Evolutionary conservation across 2,113 vertebrate species (phyloP).

Genomic region (Fregata magnificens): DNA sequence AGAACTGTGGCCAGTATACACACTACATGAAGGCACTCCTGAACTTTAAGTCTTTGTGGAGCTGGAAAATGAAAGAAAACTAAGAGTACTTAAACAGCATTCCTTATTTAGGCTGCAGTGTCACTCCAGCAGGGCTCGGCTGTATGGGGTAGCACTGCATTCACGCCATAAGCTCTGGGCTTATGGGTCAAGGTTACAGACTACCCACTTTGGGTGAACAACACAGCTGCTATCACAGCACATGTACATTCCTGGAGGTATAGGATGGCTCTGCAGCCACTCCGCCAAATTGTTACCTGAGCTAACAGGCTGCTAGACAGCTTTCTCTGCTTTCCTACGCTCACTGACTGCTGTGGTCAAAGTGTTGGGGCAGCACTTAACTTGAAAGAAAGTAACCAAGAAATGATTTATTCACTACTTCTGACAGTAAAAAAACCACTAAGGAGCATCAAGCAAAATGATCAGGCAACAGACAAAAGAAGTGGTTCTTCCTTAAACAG

Average conservation of each 20-base stretch:
- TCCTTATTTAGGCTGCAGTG: not conserved
- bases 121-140: not conserved
- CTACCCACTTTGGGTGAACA: not conserved
- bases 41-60: not conserved
- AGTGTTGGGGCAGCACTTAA: conserved; percentile 14
- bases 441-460: not conserved
- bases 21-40: not conserved
- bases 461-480: not conserved
- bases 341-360: not conserved
- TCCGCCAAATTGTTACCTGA: not conserved
- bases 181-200: not conserved
- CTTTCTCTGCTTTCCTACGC: not conserved
- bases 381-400: not conserved
- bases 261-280: not conserved
- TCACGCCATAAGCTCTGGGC: not conserved
- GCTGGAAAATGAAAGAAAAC: not conserved
- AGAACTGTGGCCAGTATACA: not conserved
- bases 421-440: not conserved
- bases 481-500: not conserved
- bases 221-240: not conserved
- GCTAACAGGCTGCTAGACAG: not conserved
- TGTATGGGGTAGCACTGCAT: too few species aligned
- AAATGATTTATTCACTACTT: conserved; percentile 42
- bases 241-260: not conserved
- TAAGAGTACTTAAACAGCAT: not conserved